Evolutionary conservation across 2,888 invertebrate genomes (phyloP), one percentile per base, ranked within the genome.

Genomic region (Lottia scabra): DNA sequence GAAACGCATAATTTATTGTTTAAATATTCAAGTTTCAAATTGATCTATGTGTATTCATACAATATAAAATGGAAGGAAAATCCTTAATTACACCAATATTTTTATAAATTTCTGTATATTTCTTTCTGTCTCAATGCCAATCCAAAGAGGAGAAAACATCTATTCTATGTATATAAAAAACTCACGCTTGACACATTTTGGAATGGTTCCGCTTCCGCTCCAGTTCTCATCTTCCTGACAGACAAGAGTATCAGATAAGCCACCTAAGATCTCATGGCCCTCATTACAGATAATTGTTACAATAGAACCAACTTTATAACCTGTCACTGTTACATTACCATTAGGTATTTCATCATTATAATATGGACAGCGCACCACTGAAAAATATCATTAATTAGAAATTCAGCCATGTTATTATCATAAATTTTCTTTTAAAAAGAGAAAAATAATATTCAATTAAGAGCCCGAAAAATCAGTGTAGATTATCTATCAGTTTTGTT

Each of bases 311-410:
- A 76, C 78, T 4, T 76, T 70, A 48, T 80, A 73, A 2, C 83
- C 81, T 45, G 67, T 73, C 6, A 80, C 73, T 2, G 75, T 80
- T 65, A 75, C 75, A 74, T 82, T 83, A 8, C 84, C 83, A 75
- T 85, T 83, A 30, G 70, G 70, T 43, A 83, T 77, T 46, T 68
- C 66, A 13, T 74, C 74, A 16, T 83, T 48, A 63, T n/a, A n/a
- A n/a, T 78, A 83, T 15, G 82, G 82, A 71, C 85, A 85, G 19
- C 84, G 78, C 2, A 85, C 74, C 46, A 83, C 85, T 85, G 79
- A 23, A 67, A 72, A 23, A 46, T 48, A 23, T 38, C 23, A 63
- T 30, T 15, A 46, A n/a, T 67, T 45, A 26, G 13, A n/a, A 26
- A 63, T 6, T n/a, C 6, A 43, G 30, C 23, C 6, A 38, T 38